phyloP scores from a whole-genome alignment of 2,888 invertebrate species.

The Caenorhabditis sp. region DNA sequence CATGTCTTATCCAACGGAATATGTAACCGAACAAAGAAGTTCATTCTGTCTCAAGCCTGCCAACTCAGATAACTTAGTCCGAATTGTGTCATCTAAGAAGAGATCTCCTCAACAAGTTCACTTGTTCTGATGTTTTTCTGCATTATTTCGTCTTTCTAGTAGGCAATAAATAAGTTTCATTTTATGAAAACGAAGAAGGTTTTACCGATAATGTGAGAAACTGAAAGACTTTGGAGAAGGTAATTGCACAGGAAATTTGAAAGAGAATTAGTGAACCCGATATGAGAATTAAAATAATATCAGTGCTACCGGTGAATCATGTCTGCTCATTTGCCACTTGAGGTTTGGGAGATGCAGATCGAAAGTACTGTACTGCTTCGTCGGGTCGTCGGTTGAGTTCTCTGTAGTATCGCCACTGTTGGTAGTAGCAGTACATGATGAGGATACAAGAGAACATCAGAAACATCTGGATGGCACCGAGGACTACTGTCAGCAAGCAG shows the following conservation, averaged over 20 bases:
- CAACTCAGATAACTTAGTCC: slow-evolving; percentile 35
- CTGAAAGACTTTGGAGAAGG: slow-evolving; percentile 13
- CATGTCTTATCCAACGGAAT: slow-evolving; percentile 45
- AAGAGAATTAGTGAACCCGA: slow-evolving; percentile 24
- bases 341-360: slow-evolving; percentile 21
- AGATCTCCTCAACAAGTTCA: slow-evolving; percentile 26
- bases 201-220: not conserved
- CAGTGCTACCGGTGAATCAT: slow-evolving; percentile 17
- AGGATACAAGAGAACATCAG: slow-evolving; percentile 68
- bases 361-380: slow-evolving; percentile 43
- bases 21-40: slow-evolving; percentile 29
- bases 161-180: not conserved
- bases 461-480: slow-evolving; percentile 72
- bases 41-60: slow-evolving; percentile 50
- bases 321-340: slow-evolving; percentile 13
- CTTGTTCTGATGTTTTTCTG: slow-evolving; percentile 28
- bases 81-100: slow-evolving; percentile 57
- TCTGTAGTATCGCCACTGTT: slow-evolving; percentile 54
- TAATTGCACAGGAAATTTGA: slow-evolving; percentile 32
- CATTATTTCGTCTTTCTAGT: not conserved
- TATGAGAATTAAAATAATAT: not conserved
- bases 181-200: not conserved
- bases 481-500: slow-evolving; percentile 72
- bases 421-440: slow-evolving; percentile 69
- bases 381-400: slow-evolving; percentile 38